These are phyloP conservation scores for Nothocercus nigrocapillus DNA, from an alignment of 2,113 vertebrate species.

Conservation along the genomic window DNA sequence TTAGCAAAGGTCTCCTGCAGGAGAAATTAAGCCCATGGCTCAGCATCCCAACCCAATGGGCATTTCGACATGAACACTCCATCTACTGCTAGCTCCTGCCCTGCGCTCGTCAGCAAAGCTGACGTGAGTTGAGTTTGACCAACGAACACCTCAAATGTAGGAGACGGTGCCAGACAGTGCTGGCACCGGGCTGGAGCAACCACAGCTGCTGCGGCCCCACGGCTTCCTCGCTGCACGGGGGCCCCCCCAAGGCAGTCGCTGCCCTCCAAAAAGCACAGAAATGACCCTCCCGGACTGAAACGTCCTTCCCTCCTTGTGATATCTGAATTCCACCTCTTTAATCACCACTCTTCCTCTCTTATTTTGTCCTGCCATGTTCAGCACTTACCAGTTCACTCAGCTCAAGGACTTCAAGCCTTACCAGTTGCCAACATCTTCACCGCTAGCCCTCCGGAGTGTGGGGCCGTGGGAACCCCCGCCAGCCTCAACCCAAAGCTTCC, in stretches of 20 bases:
- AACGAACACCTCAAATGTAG: not conserved
- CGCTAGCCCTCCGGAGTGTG: rapidly evolving
- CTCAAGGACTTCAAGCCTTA: not conserved
- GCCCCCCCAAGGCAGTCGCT: not conserved
- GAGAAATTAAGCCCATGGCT: not conserved
- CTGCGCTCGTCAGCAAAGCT: not conserved
- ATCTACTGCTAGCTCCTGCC: not conserved
- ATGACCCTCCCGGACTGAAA: not conserved
- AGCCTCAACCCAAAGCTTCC: not conserved
- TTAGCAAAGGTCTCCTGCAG: not conserved
- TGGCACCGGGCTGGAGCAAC: not conserved
- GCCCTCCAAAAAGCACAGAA: not conserved
- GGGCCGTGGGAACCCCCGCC: rapidly evolving
- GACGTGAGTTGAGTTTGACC: not conserved
- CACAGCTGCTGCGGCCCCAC: not conserved
- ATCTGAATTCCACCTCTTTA: not conserved
- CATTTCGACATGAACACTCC: not conserved
- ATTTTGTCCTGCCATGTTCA: not conserved
- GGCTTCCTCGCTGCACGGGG: not conserved
- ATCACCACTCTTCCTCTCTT: not conserved
- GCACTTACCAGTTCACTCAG: not conserved
- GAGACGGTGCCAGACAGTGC: not conserved
- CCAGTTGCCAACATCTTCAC: not conserved
- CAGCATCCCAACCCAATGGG: not conserved
- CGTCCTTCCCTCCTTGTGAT: not conserved